These are phyloP conservation scores for Graptemys geographica DNA, from an alignment of 2,797 vertebrate species.

Conservation along the genomic window DNA sequence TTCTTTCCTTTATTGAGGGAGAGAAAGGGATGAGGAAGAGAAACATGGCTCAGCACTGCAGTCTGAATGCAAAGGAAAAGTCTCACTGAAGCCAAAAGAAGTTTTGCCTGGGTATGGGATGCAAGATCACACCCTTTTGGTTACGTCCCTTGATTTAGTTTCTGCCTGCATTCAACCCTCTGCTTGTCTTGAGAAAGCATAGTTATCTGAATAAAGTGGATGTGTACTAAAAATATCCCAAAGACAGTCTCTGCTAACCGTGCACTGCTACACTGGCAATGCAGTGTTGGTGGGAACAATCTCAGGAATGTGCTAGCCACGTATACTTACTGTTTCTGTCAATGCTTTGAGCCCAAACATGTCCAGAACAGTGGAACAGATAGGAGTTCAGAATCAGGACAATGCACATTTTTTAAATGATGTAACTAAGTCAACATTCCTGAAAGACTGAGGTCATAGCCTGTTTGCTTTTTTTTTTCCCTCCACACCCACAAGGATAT, in stretches of 20 bases:
- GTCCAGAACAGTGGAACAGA: rapidly evolving
- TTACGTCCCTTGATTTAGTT: background rate
- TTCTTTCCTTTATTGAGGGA: background rate
- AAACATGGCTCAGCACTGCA: background rate
- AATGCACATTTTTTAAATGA: background rate
- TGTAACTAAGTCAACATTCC: conserved; percentile 25
- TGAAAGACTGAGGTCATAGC: conserved; percentile 38
- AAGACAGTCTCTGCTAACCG: background rate
- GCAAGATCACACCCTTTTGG: background rate
- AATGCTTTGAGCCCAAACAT: background rate
- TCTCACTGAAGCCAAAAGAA: background rate
- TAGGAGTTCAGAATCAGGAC: background rate
- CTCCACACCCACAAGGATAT: background rate
- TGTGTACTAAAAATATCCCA: background rate
- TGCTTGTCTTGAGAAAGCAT: no score
- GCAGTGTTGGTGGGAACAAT: rapidly evolving
- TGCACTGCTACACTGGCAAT: background rate
- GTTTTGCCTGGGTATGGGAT: background rate
- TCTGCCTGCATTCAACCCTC: background rate
- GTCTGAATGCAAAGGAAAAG: background rate
- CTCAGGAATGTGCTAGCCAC: background rate
- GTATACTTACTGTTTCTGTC: background rate
- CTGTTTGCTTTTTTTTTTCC: background rate
- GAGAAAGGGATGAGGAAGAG: background rate
- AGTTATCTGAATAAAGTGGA: background rate